phyloP scores from a whole-genome alignment of 2,888 invertebrate species.

The Agrochola litura region DNA sequence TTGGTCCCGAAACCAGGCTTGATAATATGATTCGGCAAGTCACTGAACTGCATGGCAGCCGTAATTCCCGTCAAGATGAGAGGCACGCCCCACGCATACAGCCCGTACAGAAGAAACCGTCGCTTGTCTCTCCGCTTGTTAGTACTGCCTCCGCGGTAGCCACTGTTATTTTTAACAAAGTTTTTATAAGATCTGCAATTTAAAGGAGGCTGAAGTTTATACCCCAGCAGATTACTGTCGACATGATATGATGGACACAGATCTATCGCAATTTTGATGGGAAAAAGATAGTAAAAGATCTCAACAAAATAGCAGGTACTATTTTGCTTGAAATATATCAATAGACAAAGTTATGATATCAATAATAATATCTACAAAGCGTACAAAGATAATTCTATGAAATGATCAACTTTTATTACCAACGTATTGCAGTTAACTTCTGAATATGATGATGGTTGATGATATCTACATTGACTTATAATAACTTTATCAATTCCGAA shows the following conservation, averaged over 20 bases:
- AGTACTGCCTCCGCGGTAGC: conserved; percentile 87
- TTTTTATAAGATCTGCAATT: conserved; percentile 61
- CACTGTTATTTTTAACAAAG: conserved; percentile 77
- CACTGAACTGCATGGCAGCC: conserved; percentile 89
- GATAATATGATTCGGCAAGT: conserved; percentile 80
- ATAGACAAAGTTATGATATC: background rate
- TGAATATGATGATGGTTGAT: background rate
- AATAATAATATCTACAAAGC: background rate
- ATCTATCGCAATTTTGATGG: background rate
- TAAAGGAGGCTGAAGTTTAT: conserved; percentile 41
- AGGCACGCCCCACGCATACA: conserved; percentile 93
- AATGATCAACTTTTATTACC: background rate
- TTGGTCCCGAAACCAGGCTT: conserved; percentile 90
- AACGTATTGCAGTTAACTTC: background rate
- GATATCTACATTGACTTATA: too few species aligned
- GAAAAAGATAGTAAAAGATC: background rate
- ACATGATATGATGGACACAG: background rate
- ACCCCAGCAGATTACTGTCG: conserved; percentile 28
- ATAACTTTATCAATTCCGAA: background rate
- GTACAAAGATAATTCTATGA: background rate
- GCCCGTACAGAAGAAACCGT: conserved; percentile 91
- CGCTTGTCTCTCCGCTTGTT: conserved; percentile 88
- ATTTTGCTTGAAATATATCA: background rate
- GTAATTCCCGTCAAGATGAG: conserved; percentile 87
- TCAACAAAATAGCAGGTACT: too few species aligned